These are phyloP conservation scores for Leptinotarsa rubiginosa DNA, from an alignment of 2,888 invertebrate species.

Conservation along the genomic window DNA sequence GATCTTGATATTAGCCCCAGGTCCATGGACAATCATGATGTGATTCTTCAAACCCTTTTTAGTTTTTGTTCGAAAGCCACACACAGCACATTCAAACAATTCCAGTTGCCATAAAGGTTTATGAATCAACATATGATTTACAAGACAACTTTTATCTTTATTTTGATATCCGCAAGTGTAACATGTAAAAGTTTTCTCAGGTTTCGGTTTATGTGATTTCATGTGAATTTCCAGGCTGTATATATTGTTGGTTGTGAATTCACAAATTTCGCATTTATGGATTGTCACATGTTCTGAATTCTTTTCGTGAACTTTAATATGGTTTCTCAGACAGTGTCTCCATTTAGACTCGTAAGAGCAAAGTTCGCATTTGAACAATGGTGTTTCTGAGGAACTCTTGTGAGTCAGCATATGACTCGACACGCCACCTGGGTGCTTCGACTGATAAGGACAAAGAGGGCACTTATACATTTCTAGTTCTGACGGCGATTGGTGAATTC, in stretches of 20 bases:
- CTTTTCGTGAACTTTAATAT: conserved; percentile 22
- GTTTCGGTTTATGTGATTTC: conserved; percentile 8
- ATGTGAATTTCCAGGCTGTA: conserved; percentile 23
- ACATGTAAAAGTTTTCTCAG: background rate
- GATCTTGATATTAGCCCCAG: background rate
- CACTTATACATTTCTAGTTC: conserved; percentile 7
- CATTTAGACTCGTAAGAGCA: conserved; percentile 25
- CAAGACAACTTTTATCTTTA: background rate
- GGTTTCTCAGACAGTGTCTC: conserved; percentile 14
- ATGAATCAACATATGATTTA: conserved; percentile 8
- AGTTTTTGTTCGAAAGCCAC: conserved; percentile 11
- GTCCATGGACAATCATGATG: background rate
- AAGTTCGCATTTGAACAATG: conserved; percentile 23
- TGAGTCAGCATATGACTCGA: background rate
- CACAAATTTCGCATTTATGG: conserved; percentile 16
- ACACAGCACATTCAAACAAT: background rate
- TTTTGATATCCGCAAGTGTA: background rate
- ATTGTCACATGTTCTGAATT: background rate
- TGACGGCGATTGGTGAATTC: background rate
- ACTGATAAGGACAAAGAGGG: conserved; percentile 16
- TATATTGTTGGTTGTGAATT: conserved; percentile 26
- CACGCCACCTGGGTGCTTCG: background rate
- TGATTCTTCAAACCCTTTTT: background rate
- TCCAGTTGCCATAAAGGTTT: background rate
- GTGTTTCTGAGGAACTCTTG: conserved; percentile 18